Base-by-base conservation (phyloP, 2,888 invertebrate genomes). In the Metellina segmentata region DNA sequence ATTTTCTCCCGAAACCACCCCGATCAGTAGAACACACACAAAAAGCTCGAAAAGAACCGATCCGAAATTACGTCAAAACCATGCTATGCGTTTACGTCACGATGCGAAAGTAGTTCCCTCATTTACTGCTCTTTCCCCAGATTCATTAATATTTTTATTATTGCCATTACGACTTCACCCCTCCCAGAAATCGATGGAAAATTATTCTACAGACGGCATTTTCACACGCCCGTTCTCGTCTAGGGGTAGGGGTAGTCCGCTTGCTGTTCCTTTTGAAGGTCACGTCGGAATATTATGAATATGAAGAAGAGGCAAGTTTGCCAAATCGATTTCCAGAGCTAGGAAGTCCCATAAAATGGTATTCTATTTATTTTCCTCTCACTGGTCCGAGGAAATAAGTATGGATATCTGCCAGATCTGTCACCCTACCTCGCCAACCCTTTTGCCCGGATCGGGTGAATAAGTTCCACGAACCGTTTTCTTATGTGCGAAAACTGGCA, bases 121-220 rank as follows among this genome's bases (percentile, higher is more conserved):
- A 69, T 69, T 85, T 85, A 20, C 79, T 52, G 87, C 79, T 19
- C 79, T 79, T 79, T 75, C 20, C 6, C 87, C 34, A 87, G 52
- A 52, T 61, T 77, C 77, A 49, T 61, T 53, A 51, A 79, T 53
- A 81, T 72, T 87, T 71, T 48, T 53, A 79, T 71, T 71, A 78
- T 77, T 78, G 72, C 74, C 51, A 34, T 69, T 86, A 7, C 61
- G 7, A 74, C 16, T 69, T 13, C 72, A 19, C 85, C 51, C 75
- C 69, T 87, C 82, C 48, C 78, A 74, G 34, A 82, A 87, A 91
- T 91, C 91, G 87, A 91, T 91, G 71, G 72, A 48, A 78, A 79
- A 49, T 61, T 61, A 61, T 78, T 85, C 72, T 79, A 82, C 91
- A 91, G 87, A 79, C 91, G 86, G 86, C 71, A 83, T 87, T 91